phyloP scores from a whole-genome alignment of 2,888 invertebrate species.

The Marasmarcha lunaedactyla region DNA sequence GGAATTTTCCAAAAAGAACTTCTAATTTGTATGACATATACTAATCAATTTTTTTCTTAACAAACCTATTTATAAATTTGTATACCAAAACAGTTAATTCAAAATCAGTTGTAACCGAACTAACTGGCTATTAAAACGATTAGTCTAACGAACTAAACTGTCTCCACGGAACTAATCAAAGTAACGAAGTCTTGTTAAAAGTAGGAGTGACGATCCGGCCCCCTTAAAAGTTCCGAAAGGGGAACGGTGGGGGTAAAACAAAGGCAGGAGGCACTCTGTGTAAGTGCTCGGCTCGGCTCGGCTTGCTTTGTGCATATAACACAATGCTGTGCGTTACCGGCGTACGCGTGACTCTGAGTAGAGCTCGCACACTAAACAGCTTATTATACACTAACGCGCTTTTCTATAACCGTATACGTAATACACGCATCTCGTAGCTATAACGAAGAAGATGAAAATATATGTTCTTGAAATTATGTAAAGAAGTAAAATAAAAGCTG shows the following conservation, averaged over 20 bases:
- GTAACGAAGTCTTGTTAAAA: constrained; percentile 35
- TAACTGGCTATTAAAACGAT: constrained; percentile 3
- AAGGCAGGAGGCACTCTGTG: constrained; percentile 57
- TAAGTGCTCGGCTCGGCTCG: constrained; percentile 51
- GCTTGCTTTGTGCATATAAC: constrained; percentile 51
- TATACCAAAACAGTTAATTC: not conserved
- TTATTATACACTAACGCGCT: constrained; percentile 16
- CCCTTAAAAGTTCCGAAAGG: constrained; percentile 59
- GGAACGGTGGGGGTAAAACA: constrained; percentile 60
- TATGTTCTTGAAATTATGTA: no score
- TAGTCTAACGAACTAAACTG: constrained; percentile 5
- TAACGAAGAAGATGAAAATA: no score
- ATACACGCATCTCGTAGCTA: no score
- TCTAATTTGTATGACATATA: no score
- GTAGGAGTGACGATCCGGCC: constrained; percentile 51
- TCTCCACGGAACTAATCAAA: constrained; percentile 37
- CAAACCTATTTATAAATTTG: no score
- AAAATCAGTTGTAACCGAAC: constrained; percentile 9
- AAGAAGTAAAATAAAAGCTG: no score
- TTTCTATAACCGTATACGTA: no score
- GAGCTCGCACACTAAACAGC: not conserved
- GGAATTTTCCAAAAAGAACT: no score
- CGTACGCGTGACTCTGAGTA: constrained; percentile 1
- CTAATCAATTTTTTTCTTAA: no score
- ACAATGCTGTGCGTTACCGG: constrained; percentile 42